These are phyloP conservation scores for Syrmaticus mikado DNA, from an alignment of 2,113 vertebrate species.

Conservation along the genomic window DNA sequence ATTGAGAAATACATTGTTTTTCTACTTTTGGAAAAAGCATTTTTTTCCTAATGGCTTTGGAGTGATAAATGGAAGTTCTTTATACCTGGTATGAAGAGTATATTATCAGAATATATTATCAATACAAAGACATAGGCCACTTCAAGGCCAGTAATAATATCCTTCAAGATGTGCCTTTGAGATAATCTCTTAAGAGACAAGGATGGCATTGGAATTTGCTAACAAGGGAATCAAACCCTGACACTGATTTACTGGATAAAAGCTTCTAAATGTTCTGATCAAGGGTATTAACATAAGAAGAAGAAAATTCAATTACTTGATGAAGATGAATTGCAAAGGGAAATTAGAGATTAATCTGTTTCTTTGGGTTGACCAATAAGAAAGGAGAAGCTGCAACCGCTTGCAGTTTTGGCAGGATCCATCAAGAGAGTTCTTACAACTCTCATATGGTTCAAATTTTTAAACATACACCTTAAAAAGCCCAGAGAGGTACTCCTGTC, in stretches of 20 bases:
- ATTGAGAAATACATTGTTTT: not conserved
- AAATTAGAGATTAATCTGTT: not conserved
- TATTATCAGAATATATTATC: not conserved
- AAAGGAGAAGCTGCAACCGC: not conserved
- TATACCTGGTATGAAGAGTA: not conserved
- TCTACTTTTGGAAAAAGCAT: not conserved
- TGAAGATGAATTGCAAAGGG: not conserved
- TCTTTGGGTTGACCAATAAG: not conserved
- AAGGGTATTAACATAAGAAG: not conserved
- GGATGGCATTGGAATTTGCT: not conserved
- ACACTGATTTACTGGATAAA: not conserved
- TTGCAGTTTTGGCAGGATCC: not conserved
- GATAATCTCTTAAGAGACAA: not conserved
- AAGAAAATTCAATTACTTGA: not conserved
- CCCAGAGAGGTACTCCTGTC: not conserved
- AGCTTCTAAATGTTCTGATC: not conserved
- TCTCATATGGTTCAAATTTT: not conserved
- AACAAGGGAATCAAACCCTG: not conserved
- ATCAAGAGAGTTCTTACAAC: not conserved
- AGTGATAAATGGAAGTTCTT: not conserved
- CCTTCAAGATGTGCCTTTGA: not conserved
- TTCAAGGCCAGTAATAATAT: not conserved
- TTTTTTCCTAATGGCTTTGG: not conserved
- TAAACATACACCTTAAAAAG: not conserved
- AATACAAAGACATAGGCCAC: not conserved